Evolutionary conservation across 2,113 vertebrate genomes (phyloP), one percentile per base, ranked within the genome.

Genomic region (Notothenia rossii): DNA sequence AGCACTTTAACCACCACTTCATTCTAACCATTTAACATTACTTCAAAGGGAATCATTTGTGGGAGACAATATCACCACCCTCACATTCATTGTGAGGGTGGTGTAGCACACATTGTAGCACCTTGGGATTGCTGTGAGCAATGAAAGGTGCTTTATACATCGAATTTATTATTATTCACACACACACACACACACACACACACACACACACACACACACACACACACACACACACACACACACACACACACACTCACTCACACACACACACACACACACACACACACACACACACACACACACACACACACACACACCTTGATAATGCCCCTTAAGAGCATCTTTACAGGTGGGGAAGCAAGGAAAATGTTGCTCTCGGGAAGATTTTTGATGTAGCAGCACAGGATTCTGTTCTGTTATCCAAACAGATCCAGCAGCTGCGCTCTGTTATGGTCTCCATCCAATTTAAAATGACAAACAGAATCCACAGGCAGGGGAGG

Each of bases 381-480:
- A 63, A 10, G 64, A 64, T 62, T 53, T 85, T 83, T 81, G 80
- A 91, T 79, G 82, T 85, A 78, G 53, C 77, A 81, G 88, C 45
- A 83, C 18, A 11, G 79, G 73, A 79, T 56, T 81, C 81, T 72
- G 67, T 66, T 56, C 69, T 67, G 51, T 33, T 59, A 66, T 81
- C 82, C 56, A 88, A 54, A 56, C 84, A 86, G 68, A 79, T 82
- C 84, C 87, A 90, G 84, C 90, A 92, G 92, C 75, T 87, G 63
- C 45, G 20, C 55, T 88, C 84, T 84, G 72, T 88, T 85, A 83
- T 89, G 77, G 91, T 90, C 89, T 89, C 72, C 82, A 63, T 82
- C 79, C 75, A 75, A 66, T 87, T 77, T 62, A 71, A 93, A 94
- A 94, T 87, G 90, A 81, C 92, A 90, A 64, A 71, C 88, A 75